Base-by-base conservation (phyloP, 2,888 invertebrate genomes). In the Cephus sareptanus region DNA sequence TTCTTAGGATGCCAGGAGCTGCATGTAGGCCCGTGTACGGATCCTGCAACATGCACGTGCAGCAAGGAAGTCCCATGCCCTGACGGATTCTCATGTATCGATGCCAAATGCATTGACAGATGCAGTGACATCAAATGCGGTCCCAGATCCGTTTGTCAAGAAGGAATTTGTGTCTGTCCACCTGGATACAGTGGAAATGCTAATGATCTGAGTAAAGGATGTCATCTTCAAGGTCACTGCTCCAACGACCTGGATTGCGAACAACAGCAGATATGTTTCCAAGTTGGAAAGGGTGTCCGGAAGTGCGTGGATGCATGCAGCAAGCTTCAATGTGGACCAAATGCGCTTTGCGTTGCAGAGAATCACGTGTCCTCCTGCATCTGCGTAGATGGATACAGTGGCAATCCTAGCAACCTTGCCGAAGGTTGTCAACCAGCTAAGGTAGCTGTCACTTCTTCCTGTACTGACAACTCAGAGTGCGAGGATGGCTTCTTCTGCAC, bases 221-320 rank as follows among this genome's bases (percentile, higher is more conserved):
- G 98, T 87, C 93, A 93, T 80, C 92, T 95, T 74, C 94, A 95
- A 69, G 96, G 95, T 33, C 96, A 96, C 86, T 98, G 98, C 88
- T 93, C 93, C 81, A 96, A 96, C 82, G 97, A 98, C 89, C 94
- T 95, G 1, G 96, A 97, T 84, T 98, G 98, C 88, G 94, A 94
- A 82, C 94, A 95, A 86, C 94, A 96, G 2, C 96, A 98, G 92
- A 97, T 98, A 87, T 98, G 98, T 90, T 97, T 97, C 92, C 97
- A 97, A 92, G 92, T 96, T 37, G 95, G 95, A 75, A 96, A 95
- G 92, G 96, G 95, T 37, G 90, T 94, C 4, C 93, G 97, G 77
- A 96, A 96, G 91, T 98, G 97, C 91, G 95, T 97, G 4, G 97
- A 97, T 89, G 96, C 96, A 0, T 98, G 98, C 88, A 95, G 95